These are phyloP conservation scores for Trichacis sp. DNA, from an alignment of 2,888 invertebrate genomes.

Conservation along the genomic window DNA sequence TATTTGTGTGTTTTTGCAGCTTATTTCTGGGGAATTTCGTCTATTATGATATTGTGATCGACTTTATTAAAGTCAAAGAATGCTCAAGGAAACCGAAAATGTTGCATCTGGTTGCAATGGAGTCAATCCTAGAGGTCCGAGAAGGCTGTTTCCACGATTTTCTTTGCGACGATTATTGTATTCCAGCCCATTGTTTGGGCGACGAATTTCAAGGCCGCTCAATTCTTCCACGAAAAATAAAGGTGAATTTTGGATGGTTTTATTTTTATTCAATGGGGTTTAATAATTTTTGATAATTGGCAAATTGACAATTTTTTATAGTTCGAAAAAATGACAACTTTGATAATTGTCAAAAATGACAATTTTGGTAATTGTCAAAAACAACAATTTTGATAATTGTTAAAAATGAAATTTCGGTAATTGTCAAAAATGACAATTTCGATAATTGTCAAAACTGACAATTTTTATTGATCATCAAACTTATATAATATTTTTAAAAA, in stretches of 20 bases:
- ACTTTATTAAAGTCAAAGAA: conserved; percentile 41
- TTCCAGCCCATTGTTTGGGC: conserved; percentile 78
- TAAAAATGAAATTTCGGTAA: too few species aligned
- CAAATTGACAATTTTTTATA: too few species aligned
- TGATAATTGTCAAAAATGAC: too few species aligned
- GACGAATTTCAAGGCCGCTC: conserved; percentile 70
- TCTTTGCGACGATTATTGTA: conserved; percentile 78
- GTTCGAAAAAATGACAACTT: too few species aligned
- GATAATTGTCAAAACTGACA: too few species aligned
- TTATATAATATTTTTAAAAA: too few species aligned
- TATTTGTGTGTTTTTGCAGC: neutral
- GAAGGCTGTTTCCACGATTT: conserved; percentile 72
- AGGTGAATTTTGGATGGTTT: conserved; percentile 46
- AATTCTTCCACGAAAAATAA: conserved; percentile 57
- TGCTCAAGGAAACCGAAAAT: conserved; percentile 65
- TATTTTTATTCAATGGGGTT: too few species aligned
- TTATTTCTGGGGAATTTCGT: conserved; percentile 12
- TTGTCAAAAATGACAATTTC: too few species aligned
- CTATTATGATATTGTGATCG: neutral
- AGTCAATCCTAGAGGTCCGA: conserved; percentile 53
- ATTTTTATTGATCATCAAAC: too few species aligned
- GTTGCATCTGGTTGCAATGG: conserved; percentile 59
- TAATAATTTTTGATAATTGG: too few species aligned
- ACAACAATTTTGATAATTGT: too few species aligned
- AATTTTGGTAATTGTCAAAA: too few species aligned